phyloP scores from a whole-genome alignment of 2,888 invertebrate genomes.

The Chrysina gloriosa region DNA sequence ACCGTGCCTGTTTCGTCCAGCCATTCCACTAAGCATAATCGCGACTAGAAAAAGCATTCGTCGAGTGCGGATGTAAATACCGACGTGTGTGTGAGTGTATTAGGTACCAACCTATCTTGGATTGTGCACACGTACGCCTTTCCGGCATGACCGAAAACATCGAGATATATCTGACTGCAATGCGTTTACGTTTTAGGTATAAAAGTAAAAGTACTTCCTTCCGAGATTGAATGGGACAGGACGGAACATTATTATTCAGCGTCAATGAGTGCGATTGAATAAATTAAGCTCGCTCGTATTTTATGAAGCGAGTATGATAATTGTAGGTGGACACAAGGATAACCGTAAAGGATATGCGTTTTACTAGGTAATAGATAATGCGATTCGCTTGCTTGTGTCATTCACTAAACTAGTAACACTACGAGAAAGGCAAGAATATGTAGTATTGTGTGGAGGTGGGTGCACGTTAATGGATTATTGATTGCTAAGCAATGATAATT shows the following conservation, averaged over 20 bases:
- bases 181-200: constrained; percentile 8
- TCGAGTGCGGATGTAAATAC: constrained; percentile 20
- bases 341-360: background rate
- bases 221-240: constrained; percentile 13
- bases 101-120: background rate
- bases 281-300: background rate
- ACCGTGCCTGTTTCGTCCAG: background rate
- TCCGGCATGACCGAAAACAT: constrained; percentile 21
- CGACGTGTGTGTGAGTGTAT: constrained; percentile 3
- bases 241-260: constrained; percentile 3
- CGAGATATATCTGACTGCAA: constrained; percentile 12
- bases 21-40: constrained; percentile 7
- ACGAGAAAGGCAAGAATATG: no score
- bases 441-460: no score
- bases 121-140: constrained; percentile 16
- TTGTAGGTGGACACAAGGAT: no score
- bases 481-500: no score
- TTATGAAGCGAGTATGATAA: background rate
- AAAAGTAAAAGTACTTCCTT: constrained; percentile 35
- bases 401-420: no score
- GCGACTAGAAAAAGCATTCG: background rate
- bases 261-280: constrained; percentile 1
- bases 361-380: background rate
- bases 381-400: no score
- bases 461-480: no score